Conservation (phyloP, 2,797 vertebrate species). For the Enoplosus armatus region DNA sequence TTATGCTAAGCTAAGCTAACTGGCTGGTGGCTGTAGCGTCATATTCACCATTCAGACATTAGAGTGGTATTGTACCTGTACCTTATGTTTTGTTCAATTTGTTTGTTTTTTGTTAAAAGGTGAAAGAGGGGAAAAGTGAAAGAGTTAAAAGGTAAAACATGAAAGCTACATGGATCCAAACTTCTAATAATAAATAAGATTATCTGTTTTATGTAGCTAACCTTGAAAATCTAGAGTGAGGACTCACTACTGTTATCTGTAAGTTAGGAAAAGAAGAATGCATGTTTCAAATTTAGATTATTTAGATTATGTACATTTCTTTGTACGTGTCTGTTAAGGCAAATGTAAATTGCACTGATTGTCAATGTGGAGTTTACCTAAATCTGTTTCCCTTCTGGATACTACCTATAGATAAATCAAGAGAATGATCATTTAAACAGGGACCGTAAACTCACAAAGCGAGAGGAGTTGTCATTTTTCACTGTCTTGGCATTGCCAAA, state of each 20-base stretch:
- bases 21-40: not conserved
- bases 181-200: not conserved
- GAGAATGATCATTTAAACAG: conserved; percentile 31
- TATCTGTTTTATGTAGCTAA: not conserved
- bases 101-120: not conserved
- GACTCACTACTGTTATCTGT: not conserved
- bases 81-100: not conserved
- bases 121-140: not conserved
- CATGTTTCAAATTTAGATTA: not conserved
- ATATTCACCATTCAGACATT: not conserved
- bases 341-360: conserved; percentile 8
- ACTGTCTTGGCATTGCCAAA: conserved; percentile 99
- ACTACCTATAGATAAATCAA: conserved; percentile 3
- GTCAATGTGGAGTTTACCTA: not conserved
- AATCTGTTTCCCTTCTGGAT: not conserved
- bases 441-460: conserved; percentile 91
- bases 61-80: not conserved
- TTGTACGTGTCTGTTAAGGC: not conserved
- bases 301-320: conserved; percentile 9
- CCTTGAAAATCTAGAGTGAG: not conserved
- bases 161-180: not conserved
- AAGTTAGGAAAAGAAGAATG: not conserved
- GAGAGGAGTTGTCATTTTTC: conserved; percentile 99
- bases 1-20: not conserved
- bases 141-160: not conserved